A percentile compares a stretch with the other conserved stretches of the same genome.
These are phyloP conservation scores for Chiloscyllium plagiosum DNA, from an alignment of 2,113 vertebrate species.

Conservation along the genomic window DNA sequence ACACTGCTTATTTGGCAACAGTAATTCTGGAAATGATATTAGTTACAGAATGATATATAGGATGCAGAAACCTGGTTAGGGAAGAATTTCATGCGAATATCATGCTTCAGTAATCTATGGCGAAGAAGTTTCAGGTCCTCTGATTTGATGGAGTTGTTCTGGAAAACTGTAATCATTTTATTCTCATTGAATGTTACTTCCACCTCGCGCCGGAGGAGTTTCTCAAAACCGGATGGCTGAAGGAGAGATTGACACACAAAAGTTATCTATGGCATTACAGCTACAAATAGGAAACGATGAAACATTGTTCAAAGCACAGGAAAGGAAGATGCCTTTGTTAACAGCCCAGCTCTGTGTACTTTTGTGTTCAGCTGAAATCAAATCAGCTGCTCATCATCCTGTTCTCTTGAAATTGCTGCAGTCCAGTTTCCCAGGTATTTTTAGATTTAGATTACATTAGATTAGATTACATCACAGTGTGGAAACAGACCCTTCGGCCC, in stretches of 20 bases:
- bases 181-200: slow-evolving; percentile 55
- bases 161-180: slow-evolving; percentile 78
- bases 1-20: not conserved
- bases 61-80: slow-evolving; percentile 69
- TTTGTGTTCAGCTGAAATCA: rapidly evolving
- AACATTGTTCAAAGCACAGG: not conserved
- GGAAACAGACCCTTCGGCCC: no score
- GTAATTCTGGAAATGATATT: not conserved
- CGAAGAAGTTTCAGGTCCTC: slow-evolving; percentile 65
- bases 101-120: slow-evolving; percentile 64
- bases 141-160: slow-evolving; percentile 57
- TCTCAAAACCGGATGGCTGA: slow-evolving; percentile 58
- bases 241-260: not conserved
- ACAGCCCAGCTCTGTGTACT: not conserved
- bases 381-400: not conserved
- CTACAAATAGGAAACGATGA: not conserved
- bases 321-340: not conserved
- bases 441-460: no score
- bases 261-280: not conserved
- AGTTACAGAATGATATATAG: not conserved
- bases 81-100: slow-evolving; percentile 66
- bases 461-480: no score
- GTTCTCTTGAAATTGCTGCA: not conserved
- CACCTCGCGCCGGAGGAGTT: slow-evolving; percentile 57
- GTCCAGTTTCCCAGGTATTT: no score